These are phyloP conservation scores for Steatornis caripensis DNA, from an alignment of 2,113 vertebrate genomes.

Conservation along the genomic window DNA sequence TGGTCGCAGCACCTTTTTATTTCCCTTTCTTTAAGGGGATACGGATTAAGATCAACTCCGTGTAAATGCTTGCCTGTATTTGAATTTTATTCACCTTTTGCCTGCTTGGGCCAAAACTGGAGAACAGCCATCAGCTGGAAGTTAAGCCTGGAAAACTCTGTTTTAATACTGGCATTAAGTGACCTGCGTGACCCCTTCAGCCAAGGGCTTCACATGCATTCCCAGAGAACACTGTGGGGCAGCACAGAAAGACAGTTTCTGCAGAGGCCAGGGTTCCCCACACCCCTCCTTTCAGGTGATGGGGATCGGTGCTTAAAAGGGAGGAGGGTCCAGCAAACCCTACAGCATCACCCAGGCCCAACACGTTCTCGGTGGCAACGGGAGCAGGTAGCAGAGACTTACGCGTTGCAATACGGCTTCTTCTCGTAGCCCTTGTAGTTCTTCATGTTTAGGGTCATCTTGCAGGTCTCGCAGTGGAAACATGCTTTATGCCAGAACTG, in stretches of 20 bases:
- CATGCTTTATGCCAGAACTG: slow-evolving; percentile 85
- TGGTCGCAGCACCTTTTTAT: neutral
- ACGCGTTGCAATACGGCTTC: slow-evolving; percentile 84
- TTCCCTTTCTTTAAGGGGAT: neutral
- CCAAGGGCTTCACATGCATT: neutral
- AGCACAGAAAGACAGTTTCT: neutral
- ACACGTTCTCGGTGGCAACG: neutral
- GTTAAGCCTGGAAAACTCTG: neutral
- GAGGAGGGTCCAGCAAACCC: neutral
- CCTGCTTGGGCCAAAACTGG: neutral
- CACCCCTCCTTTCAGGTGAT: fast-evolving
- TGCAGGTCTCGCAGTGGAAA: slow-evolving; percentile 83
- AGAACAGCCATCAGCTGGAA: neutral
- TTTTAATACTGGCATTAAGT: neutral
- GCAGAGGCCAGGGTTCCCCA: fast-evolving
- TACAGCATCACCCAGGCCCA: neutral
- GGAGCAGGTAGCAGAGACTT: slow-evolving; percentile 32
- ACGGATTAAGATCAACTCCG: neutral
- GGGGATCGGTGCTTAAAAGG: too few relatives aligned
- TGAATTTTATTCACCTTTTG: neutral
- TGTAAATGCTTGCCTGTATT: neutral
- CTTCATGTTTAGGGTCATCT: slow-evolving; percentile 86
- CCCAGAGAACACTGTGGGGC: neutral
- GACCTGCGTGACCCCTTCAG: neutral
- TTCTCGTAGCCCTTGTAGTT: slow-evolving; percentile 87